These are phyloP conservation scores for Falcunculus frontatus DNA, from an alignment of 2,113 vertebrate species.

Conservation along the genomic window DNA sequence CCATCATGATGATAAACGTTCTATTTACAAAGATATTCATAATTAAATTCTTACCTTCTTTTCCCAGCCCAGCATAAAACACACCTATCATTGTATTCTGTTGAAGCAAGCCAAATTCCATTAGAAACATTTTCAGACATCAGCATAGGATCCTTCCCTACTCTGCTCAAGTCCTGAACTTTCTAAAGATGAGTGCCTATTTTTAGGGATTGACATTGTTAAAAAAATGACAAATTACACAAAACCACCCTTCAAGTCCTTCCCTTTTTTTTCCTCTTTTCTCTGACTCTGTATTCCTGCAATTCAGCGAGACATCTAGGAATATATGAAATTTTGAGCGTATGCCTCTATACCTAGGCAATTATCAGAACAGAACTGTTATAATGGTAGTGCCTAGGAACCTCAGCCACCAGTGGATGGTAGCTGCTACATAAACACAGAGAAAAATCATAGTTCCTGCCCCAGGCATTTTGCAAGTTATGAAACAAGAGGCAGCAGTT, in stretches of 20 bases:
- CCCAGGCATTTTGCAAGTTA: not conserved
- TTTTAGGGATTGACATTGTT: not conserved
- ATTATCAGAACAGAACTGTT: not conserved
- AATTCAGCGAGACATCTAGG: not conserved
- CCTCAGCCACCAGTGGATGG: not conserved
- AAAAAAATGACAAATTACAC: not conserved
- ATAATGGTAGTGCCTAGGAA: not conserved
- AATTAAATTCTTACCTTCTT: constrained; percentile 51
- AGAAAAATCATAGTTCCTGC: constrained; percentile 12
- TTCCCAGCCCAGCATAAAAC: constrained; percentile 14
- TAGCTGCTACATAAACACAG: constrained; percentile 9
- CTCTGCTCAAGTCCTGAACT: not conserved
- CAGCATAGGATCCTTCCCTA: not conserved
- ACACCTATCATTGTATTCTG: constrained; percentile 22
- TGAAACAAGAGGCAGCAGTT: constrained; percentile 10
- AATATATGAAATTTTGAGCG: not conserved
- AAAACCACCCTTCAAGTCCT: not conserved
- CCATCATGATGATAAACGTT: constrained; percentile 45
- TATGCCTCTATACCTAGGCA: not conserved
- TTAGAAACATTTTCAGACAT: not conserved
- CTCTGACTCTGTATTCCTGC: not conserved
- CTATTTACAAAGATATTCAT: constrained; percentile 52
- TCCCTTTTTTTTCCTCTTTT: not conserved
- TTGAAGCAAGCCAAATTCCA: constrained; percentile 5
- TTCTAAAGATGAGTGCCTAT: not conserved